Conservation (phyloP, 1,140 invertebrate species). For the Lasioglossum baleicum region DNA sequence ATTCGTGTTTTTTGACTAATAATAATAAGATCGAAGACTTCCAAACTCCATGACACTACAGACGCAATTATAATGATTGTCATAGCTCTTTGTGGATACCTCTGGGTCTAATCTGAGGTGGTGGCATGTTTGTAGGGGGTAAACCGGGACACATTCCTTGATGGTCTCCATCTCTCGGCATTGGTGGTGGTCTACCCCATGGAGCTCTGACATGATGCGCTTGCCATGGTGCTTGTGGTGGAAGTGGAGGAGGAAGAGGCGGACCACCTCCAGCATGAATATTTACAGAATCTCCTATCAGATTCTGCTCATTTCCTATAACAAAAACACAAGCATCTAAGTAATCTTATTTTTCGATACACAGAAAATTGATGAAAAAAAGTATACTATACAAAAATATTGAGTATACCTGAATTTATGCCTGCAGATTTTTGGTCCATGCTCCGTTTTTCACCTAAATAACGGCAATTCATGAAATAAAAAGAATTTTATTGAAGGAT, state of each 20-base stretch:
- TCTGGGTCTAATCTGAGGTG: slow-evolving; percentile 75
- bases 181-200: slow-evolving; percentile 72
- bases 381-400: slow-evolving; percentile 14
- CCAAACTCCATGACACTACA: neutral
- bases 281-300: slow-evolving; percentile 60
- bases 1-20: too few relatives aligned
- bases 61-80: neutral
- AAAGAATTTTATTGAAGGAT: slow-evolving; percentile 16
- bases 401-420: slow-evolving; percentile 53
- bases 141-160: slow-evolving; percentile 64
- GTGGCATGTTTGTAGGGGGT: slow-evolving; percentile 74
- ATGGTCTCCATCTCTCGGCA: slow-evolving; percentile 66
- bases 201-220: slow-evolving; percentile 69
- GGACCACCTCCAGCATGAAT: slow-evolving; percentile 60
- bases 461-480: slow-evolving; percentile 56
- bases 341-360: neutral
- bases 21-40: neutral
- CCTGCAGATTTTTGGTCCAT: slow-evolving; percentile 67
- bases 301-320: slow-evolving; percentile 70
- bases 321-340: slow-evolving; percentile 14
- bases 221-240: slow-evolving; percentile 71
- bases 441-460: slow-evolving; percentile 75
- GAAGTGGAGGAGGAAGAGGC: slow-evolving; percentile 54
- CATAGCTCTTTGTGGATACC: slow-evolving; percentile 59
- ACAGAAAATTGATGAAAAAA: slow-evolving; percentile 21